A percentile compares a stretch with the other conserved stretches of the same genome.
Conservation (phyloP, 2,888 invertebrate species). For the Acanthacorydalis orientalis region DNA sequence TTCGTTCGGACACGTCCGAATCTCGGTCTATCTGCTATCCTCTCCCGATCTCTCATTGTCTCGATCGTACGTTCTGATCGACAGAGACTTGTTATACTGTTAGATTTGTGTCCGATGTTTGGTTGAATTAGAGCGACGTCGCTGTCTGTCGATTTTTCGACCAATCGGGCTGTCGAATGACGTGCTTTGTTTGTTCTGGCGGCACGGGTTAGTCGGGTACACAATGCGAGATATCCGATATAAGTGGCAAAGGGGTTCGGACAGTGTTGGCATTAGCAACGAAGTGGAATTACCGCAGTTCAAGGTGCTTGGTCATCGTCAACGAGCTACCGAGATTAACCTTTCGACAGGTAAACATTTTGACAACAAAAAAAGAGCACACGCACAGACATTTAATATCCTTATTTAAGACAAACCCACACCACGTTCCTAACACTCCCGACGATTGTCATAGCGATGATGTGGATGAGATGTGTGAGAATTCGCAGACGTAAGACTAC, state of each 20-base stretch:
- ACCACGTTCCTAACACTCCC: constrained; percentile 21
- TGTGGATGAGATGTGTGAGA: too few relatives aligned
- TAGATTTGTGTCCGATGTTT: too few relatives aligned
- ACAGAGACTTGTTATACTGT: too few relatives aligned
- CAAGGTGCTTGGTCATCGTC: constrained; percentile 90
- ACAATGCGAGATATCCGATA: constrained; percentile 95
- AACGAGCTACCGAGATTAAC: constrained; percentile 85
- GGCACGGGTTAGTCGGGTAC: constrained; percentile 67
- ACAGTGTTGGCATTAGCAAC: constrained; percentile 88
- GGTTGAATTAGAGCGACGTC: too few relatives aligned
- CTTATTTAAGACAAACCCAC: constrained; percentile 30
- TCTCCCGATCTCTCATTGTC: too few relatives aligned
- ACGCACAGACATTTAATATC: constrained; percentile 21
- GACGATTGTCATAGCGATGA: too few relatives aligned
- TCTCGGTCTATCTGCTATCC: too few relatives aligned
- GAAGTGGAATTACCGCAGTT: constrained; percentile 95
- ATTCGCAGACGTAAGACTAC: too few relatives aligned
- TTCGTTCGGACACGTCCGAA: too few relatives aligned
- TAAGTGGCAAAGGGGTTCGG: constrained; percentile 86
- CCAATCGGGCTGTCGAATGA: constrained; percentile 11
- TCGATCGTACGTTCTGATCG: too few relatives aligned
- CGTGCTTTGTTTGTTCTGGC: constrained; percentile 30
- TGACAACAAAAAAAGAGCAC: constrained; percentile 11
- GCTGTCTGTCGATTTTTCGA: too few relatives aligned
- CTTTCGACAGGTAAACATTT: constrained; percentile 81